These are phyloP conservation scores for Seladonia tumulorum DNA, from an alignment of 2,888 invertebrate genomes.

Conservation along the genomic window DNA sequence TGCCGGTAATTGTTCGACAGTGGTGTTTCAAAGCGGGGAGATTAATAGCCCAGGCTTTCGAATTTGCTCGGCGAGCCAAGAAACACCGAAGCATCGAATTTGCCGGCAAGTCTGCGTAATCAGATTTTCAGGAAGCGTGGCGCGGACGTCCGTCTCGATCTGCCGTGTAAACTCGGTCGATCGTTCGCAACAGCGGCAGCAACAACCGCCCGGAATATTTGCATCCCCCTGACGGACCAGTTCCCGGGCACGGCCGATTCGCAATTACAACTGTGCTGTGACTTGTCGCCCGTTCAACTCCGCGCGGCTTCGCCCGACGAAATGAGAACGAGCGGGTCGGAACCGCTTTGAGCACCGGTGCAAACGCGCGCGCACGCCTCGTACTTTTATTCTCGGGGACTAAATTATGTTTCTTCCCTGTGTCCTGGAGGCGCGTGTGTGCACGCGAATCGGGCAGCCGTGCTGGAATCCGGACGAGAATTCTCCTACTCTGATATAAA, in stretches of 20 bases:
- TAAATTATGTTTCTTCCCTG: not conserved
- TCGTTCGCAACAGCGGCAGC: not conserved
- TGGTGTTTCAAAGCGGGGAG: not conserved
- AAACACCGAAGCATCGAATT: not conserved
- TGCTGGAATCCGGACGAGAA: not conserved
- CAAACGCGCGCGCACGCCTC: not conserved
- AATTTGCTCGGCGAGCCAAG: not conserved
- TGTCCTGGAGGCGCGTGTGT: not conserved
- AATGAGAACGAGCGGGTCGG: not conserved
- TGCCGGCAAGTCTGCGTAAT: not conserved
- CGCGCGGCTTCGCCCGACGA: not conserved
- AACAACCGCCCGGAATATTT: not conserved
- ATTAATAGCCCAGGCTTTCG: not conserved
- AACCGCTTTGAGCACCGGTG: not conserved
- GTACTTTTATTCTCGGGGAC: not conserved
- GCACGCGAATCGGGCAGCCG: not conserved
- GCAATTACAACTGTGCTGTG: conserved; percentile 26
- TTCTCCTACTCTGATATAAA: not conserved
- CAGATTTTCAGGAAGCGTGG: not conserved
- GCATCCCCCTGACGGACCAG: not conserved
- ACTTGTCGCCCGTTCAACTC: not conserved
- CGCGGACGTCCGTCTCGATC: not conserved
- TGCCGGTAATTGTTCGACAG: no score
- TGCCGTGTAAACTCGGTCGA: not conserved
- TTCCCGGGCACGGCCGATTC: conserved; percentile 8